Evolutionary conservation across 1,140 invertebrate species (phyloP), one percentile per base, ranked within the genome.

Genomic region (Cyclargus thomasi): DNA sequence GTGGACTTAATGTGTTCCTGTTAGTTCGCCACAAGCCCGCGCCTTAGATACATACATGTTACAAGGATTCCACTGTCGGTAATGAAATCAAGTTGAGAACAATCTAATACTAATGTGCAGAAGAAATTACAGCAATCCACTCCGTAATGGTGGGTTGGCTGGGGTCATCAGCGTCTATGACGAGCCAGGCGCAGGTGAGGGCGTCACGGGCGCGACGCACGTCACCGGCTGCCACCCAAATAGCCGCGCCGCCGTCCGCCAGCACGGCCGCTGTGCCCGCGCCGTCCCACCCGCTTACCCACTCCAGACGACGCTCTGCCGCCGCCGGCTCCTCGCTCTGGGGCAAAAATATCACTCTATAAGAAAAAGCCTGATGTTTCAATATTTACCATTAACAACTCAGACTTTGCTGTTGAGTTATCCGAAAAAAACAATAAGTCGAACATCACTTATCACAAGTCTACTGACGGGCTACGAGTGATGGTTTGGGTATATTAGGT

Each of bases 191-290:
- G 75, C 95, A 96, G 72, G 95, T 93, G 2, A 97, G 86, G 77
- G 96, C 92, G 18, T 94, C 89, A 62, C 96, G 93, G 0, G 96
- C 96, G 75, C 95, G 94, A 21, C 95, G 84, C 75, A 95, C 94
- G 86, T 98, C 98, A 35, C 97, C 92, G 1, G 96, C 94, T 82
- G 99, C 96, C 1, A 97, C 97, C 98, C 97, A 99, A 18, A 99
- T 77, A 1, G 95, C 94, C 0, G 97, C 96, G 22, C 93, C 93
- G n/a, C 91, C 88, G 57, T 89, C 77, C 0, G 96, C 97, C 3
- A 99, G 91, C 1, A 98, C 92, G 0, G 95, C 97, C 1, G 94
- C 94, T 0, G 95, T 97, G 53, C 94, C 93, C 17, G 94, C 94
- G 1, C 98, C 98, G 65, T 93, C 94, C 88, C 98, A 99, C 2